Conservation (phyloP, 2,113 vertebrate genomes). For the Potamarius usumacintae region DNA sequence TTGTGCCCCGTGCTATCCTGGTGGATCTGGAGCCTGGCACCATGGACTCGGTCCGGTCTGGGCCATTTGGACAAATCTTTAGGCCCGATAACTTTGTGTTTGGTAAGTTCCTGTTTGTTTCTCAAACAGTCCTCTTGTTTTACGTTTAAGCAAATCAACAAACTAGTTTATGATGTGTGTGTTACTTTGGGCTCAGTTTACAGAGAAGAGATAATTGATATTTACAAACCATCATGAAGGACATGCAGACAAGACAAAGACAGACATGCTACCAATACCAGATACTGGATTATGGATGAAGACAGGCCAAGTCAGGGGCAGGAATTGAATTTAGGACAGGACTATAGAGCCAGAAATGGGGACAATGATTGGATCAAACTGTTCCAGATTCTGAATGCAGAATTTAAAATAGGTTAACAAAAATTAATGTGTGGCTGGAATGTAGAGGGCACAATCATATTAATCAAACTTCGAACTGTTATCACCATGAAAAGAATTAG, state of each 20-base stretch:
- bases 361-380: background rate
- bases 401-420: background rate
- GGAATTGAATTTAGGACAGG: background rate
- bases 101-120: slow-evolving; percentile 60
- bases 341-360: background rate
- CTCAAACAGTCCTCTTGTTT: background rate
- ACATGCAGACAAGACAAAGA: background rate
- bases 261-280: background rate
- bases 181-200: background rate
- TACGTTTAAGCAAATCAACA: background rate
- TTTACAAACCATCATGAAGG: background rate
- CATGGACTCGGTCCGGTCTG: slow-evolving; percentile 77
- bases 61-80: slow-evolving; percentile 76
- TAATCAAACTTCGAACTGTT: background rate
- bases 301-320: background rate
- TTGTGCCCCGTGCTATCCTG: slow-evolving; percentile 75
- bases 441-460: background rate
- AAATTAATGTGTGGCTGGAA: background rate
- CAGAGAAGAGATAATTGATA: background rate
- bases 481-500: background rate
- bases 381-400: background rate
- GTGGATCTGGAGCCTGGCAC: slow-evolving; percentile 77
- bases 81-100: slow-evolving; percentile 79
- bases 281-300: background rate
- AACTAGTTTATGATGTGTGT: background rate